Base-by-base conservation (phyloP, 2,888 invertebrate species). In the Ametastegia equiseti region DNA sequence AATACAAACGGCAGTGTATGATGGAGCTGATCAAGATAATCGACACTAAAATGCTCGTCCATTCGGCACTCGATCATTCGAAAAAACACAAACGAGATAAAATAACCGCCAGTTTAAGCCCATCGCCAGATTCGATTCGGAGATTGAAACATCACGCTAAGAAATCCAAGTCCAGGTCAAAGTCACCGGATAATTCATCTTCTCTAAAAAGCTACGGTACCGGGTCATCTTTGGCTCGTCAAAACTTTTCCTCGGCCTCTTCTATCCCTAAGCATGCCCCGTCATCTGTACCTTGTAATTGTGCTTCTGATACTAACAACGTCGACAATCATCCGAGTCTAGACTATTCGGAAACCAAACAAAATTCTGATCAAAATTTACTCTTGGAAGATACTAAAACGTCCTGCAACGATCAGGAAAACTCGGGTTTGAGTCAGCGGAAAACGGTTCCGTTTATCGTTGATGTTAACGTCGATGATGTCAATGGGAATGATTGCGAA, bases 11-110 rank as follows among this genome's bases (percentile, higher is more conserved):
- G 39, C 83, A 84, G 47, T 86, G 88, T 33, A 91, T 91, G 88
- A 75, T 88, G 15, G 90, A 91, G n/a, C 81, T 91, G n/a, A 88
- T 91, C 1, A 85, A 84, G 47, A 81, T 88, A n/a, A 91, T 91
- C 23, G 91, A 91, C 67, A 84, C 88, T 1, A 88, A 88, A 63
- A 89, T 91, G 91, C 87, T 91, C 87, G 80, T 82, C 0, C 89
- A 87, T 65, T 81, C 84, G 19, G 54, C 45, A 50, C 85, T 36
- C 1, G 42, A 85, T n/a, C 83, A 84, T n/a, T 84, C 85, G 1
- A 84, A 84, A 33, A 83, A 83, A 27, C 88, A 84, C 36, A 86
- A 80, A 33, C 83, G 83, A 9, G 84, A 84, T 0, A 83, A 65
- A 11, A 54, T 81, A 1, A 60, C 82, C 13, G 81, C 81, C 3